These are phyloP conservation scores for Halcyon malimbica DNA, from an alignment of 2,113 vertebrate genomes.

Conservation along the genomic window DNA sequence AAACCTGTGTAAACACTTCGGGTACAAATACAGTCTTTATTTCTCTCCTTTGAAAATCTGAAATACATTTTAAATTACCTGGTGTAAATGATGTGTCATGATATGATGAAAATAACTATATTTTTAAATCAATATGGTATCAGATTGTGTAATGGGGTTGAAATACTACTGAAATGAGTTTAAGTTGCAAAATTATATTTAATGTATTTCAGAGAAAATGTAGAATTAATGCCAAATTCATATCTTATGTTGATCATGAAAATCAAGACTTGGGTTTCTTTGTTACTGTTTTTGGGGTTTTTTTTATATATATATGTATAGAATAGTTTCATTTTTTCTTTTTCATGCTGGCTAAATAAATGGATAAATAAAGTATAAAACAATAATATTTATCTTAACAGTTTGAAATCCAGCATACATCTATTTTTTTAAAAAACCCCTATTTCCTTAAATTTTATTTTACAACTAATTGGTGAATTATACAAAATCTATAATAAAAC, in stretches of 20 bases:
- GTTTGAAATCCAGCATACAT: not conserved
- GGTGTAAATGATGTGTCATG: not conserved
- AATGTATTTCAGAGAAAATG: not conserved
- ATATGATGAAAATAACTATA: not conserved
- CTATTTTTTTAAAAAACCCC: not conserved
- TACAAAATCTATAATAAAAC: not conserved
- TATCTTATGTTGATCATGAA: not conserved
- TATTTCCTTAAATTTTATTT: not conserved
- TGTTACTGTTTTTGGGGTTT: too few relatives aligned
- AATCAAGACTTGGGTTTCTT: not conserved
- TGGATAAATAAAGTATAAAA: not conserved
- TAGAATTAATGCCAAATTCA: not conserved
- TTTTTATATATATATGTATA: not conserved
- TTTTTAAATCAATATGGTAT: not conserved
- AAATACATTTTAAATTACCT: not conserved
- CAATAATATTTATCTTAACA: not conserved
- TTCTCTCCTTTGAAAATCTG: not conserved
- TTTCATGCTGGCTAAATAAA: not conserved
- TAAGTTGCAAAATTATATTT: not conserved
- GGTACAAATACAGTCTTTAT: not conserved
- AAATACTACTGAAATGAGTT: conserved; percentile 10
- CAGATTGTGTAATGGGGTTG: not conserved
- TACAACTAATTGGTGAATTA: not conserved
- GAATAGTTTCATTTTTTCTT: not conserved
- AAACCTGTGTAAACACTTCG: not conserved